These are phyloP conservation scores for Leptobrachium leishanense DNA, from an alignment of 2,113 vertebrate species.

Conservation along the genomic window DNA sequence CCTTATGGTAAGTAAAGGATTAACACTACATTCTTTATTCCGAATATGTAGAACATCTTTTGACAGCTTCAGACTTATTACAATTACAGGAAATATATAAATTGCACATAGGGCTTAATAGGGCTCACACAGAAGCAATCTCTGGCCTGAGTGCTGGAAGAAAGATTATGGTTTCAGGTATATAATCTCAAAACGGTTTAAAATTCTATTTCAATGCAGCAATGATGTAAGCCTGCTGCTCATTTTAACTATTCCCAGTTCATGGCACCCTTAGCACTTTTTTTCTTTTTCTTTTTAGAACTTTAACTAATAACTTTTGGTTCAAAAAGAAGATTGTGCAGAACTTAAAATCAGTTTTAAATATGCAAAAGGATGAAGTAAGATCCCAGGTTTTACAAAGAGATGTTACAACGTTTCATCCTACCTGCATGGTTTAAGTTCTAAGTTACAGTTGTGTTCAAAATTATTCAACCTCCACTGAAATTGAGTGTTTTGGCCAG, in stretches of 20 bases:
- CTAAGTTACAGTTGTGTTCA: too few species aligned
- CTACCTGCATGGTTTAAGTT: too few species aligned
- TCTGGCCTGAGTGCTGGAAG: conserved; percentile 11
- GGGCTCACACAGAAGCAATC: conserved; percentile 24
- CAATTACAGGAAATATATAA: conserved; percentile 26
- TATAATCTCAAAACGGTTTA: conserved; percentile 33
- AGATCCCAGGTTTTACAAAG: too few species aligned
- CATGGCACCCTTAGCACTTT: conserved; percentile 23
- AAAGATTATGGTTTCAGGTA: conserved; percentile 43
- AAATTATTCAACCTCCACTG: too few species aligned
- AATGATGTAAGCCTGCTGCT: conserved; percentile 27
- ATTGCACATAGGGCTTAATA: conserved; percentile 28
- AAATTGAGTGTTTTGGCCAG: too few species aligned
- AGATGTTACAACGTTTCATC: too few species aligned
- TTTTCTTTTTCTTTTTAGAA: not conserved
- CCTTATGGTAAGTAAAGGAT: not conserved
- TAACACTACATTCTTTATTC: not conserved
- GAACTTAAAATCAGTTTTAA: too few species aligned
- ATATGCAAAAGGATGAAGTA: too few species aligned
- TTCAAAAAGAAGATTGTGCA: too few species aligned
- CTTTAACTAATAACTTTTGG: not conserved
- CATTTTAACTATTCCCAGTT: conserved; percentile 26
- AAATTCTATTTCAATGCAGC: conserved; percentile 26
- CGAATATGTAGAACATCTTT: not conserved
- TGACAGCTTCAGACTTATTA: not conserved